Conservation (phyloP, 2,888 invertebrate genomes). For the Ganaspis brasiliensis region DNA sequence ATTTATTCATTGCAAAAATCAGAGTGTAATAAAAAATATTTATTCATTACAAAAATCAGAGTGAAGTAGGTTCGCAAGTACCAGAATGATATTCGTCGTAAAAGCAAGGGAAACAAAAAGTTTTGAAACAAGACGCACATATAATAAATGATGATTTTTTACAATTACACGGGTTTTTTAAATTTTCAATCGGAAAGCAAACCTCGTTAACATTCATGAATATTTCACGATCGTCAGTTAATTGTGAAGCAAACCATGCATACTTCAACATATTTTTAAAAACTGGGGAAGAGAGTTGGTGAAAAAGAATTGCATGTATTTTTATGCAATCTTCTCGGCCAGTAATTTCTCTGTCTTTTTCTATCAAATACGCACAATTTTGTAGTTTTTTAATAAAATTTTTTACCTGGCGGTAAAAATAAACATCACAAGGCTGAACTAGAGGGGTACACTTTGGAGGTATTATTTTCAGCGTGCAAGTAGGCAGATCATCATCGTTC, state of each 20-base stretch:
- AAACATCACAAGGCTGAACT: slow-evolving; percentile 44
- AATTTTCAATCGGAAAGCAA: background rate
- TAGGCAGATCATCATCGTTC: background rate
- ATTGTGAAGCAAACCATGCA: slow-evolving; percentile 44
- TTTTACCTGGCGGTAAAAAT: slow-evolving; percentile 46
- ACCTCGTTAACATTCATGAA: slow-evolving; percentile 36
- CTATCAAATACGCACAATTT: slow-evolving; percentile 25
- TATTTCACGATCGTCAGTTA: slow-evolving; percentile 4
- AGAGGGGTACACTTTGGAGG: slow-evolving; percentile 43
- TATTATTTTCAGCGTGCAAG: slow-evolving; percentile 33
- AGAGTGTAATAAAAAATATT: too few relatives aligned
- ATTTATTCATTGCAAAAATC: too few relatives aligned
- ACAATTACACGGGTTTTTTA: background rate
- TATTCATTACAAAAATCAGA: too few relatives aligned
- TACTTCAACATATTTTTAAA: slow-evolving; percentile 41
- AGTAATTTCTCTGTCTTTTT: slow-evolving; percentile 31
- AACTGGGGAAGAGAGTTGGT: slow-evolving; percentile 39
- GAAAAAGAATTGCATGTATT: slow-evolving; percentile 32
- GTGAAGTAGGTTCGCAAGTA: background rate
- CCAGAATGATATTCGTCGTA: slow-evolving; percentile 35
- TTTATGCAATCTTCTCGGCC: slow-evolving; percentile 43
- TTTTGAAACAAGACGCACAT: slow-evolving; percentile 35
- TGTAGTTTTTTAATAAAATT: slow-evolving; percentile 44
- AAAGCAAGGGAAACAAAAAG: slow-evolving; percentile 40
- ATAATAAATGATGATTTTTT: slow-evolving; percentile 14